A percentile compares a stretch with the other conserved stretches of the same genome.
These are phyloP conservation scores for Xiphophorus couchianus DNA, from an alignment of 2,113 vertebrate species.

Conservation along the genomic window DNA sequence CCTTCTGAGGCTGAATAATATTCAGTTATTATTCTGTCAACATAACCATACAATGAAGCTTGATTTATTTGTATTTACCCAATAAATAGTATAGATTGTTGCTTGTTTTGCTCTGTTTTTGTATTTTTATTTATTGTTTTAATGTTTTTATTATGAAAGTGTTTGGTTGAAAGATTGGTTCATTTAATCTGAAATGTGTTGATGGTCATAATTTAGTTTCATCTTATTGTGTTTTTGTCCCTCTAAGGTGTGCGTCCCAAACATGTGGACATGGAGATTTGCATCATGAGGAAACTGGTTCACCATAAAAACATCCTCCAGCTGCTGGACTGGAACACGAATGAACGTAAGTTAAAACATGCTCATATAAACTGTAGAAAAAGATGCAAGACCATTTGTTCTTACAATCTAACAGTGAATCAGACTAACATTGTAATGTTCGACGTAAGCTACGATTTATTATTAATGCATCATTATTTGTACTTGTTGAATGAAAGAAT, in stretches of 20 bases:
- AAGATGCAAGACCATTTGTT: background rate
- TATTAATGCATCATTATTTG: too few species aligned
- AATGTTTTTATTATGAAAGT: background rate
- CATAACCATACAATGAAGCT: background rate
- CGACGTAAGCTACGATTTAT: too few species aligned
- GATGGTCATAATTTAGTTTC: background rate
- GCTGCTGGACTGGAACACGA: slow-evolving; percentile 79
- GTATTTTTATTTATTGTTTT: background rate
- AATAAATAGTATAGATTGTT: background rate
- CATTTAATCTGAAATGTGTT: too few species aligned
- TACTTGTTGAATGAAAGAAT: background rate
- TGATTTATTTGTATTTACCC: background rate
- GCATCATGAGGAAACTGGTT: slow-evolving; percentile 79
- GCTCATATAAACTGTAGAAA: background rate
- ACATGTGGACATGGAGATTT: slow-evolving; percentile 72
- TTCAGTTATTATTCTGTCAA: background rate
- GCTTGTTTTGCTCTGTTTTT: background rate
- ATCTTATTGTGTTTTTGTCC: background rate
- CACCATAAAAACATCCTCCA: slow-evolving; percentile 82
- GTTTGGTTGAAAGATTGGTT: too few species aligned
- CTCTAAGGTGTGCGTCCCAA: slow-evolving; percentile 65
- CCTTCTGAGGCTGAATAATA: background rate
- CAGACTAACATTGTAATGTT: too few species aligned
- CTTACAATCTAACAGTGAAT: too few species aligned
- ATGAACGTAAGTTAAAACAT: slow-evolving; percentile 57